phyloP scores from a whole-genome alignment of 2,797 vertebrate genomes.

The Hoplostethus atlanticus region DNA sequence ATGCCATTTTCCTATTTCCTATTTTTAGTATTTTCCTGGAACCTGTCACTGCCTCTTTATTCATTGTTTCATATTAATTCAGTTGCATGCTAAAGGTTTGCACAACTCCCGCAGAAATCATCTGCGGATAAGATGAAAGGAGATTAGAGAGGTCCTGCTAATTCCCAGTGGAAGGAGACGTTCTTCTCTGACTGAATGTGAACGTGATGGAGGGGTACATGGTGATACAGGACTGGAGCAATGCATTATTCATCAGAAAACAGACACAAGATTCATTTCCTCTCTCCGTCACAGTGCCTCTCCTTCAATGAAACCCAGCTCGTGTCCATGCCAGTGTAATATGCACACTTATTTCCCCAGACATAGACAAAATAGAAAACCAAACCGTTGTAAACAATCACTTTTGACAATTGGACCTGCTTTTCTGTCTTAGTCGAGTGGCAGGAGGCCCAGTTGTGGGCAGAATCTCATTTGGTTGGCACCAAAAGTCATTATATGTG shows the following conservation, averaged over 20 bases:
- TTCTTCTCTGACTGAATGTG: slow-evolving; percentile 48
- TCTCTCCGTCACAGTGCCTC: slow-evolving; percentile 24
- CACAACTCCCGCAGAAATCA: slow-evolving; percentile 34
- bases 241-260: slow-evolving; percentile 69
- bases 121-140: slow-evolving; percentile 58
- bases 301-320: slow-evolving; percentile 45
- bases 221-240: slow-evolving; percentile 39
- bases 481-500: slow-evolving; percentile 52
- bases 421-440: slow-evolving; percentile 47
- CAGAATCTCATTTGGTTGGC: slow-evolving; percentile 55
- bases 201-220: slow-evolving; percentile 35
- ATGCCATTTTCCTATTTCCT: not conserved
- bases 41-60: slow-evolving; percentile 25
- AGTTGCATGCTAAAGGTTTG: slow-evolving; percentile 58
- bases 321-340: slow-evolving; percentile 40
- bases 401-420: slow-evolving; percentile 44
- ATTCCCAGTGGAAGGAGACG: slow-evolving; percentile 66
- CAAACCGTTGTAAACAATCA: slow-evolving; percentile 55
- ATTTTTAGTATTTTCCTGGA: slow-evolving; percentile 22
- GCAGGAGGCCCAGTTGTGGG: slow-evolving; percentile 13
- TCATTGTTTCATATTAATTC: slow-evolving; percentile 12
- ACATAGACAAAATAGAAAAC: slow-evolving; percentile 25
- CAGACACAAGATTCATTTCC: slow-evolving; percentile 44
- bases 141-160: slow-evolving; percentile 61
- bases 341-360: slow-evolving; percentile 64